These are phyloP conservation scores for Batillaria attramentaria DNA, from an alignment of 1,140 invertebrate genomes.

Conservation along the genomic window DNA sequence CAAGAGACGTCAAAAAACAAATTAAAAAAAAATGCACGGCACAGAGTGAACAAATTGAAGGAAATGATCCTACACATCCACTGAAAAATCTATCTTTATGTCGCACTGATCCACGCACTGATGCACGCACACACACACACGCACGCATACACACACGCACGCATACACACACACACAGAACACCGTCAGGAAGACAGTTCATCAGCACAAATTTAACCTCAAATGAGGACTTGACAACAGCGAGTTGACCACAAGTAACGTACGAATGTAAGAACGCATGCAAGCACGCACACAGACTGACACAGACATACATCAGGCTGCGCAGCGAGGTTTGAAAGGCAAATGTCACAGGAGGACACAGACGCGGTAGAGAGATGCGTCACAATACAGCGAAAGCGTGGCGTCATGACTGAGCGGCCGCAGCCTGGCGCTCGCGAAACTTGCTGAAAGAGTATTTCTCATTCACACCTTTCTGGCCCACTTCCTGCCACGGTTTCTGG, in stretches of 20 bases:
- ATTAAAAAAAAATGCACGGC: neutral
- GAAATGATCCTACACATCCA: neutral
- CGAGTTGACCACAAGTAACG: too few species aligned
- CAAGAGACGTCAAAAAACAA: neutral
- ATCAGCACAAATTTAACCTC: too few species aligned
- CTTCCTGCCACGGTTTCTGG: slow-evolving; percentile 65
- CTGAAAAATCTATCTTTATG: neutral
- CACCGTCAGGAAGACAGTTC: neutral
- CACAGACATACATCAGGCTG: neutral
- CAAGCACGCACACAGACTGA: slow-evolving; percentile 1
- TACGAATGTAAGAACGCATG: too few species aligned
- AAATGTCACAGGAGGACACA: too few species aligned
- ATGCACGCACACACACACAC: slow-evolving; percentile 5
- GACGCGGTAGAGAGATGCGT: too few species aligned
- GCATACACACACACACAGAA: slow-evolving; percentile 1
- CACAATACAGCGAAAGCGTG: slow-evolving; percentile 26
- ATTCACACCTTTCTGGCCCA: slow-evolving; percentile 67
- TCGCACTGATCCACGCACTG: neutral
- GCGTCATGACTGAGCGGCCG: slow-evolving; percentile 26
- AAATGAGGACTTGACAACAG: too few species aligned
- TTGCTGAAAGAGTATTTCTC: slow-evolving; percentile 68
- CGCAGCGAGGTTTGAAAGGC: neutral
- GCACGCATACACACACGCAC: neutral
- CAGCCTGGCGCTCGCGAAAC: slow-evolving; percentile 54
- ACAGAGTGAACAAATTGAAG: neutral